phyloP scores from a whole-genome alignment of 2,888 invertebrate species.

The Drosophila kokeensis region DNA sequence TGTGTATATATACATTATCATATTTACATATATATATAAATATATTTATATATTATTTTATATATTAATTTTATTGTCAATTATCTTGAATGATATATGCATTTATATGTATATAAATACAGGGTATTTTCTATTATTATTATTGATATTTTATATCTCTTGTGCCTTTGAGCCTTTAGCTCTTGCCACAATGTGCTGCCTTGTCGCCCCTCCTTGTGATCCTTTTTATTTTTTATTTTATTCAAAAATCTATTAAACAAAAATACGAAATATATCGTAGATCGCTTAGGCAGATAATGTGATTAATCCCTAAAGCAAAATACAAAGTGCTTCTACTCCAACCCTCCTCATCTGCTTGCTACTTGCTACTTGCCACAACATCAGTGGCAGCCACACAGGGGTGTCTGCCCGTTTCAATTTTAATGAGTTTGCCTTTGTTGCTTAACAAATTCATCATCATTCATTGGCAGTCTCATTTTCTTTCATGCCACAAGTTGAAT shows the following conservation, averaged over 20 bases:
- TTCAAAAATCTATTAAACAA: not conserved
- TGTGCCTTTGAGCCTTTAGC: not conserved
- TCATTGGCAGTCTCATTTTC: constrained; percentile 1
- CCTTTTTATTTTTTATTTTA: not conserved
- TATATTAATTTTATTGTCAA: not conserved
- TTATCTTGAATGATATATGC: no score
- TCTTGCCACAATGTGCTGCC: not conserved
- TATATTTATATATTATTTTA: not conserved
- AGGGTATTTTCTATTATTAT: not conserved
- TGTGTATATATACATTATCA: not conserved
- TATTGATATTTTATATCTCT: not conserved
- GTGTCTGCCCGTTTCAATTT: not conserved
- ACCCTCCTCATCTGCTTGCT: not conserved
- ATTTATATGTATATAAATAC: not conserved
- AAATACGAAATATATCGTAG: not conserved
- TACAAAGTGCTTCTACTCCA: not conserved
- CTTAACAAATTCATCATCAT: constrained; percentile 3
- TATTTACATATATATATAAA: not conserved
- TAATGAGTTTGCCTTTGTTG: constrained; percentile 3
- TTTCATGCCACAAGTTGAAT: not conserved
- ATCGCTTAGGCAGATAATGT: not conserved
- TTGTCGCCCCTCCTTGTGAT: not conserved
- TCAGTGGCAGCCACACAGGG: not conserved
- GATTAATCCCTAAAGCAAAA: constrained; percentile 1
- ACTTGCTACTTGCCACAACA: not conserved